Evolutionary conservation across 2,797 vertebrate genomes (phyloP).

Genomic region (Triplophysa bombifrons): DNA sequence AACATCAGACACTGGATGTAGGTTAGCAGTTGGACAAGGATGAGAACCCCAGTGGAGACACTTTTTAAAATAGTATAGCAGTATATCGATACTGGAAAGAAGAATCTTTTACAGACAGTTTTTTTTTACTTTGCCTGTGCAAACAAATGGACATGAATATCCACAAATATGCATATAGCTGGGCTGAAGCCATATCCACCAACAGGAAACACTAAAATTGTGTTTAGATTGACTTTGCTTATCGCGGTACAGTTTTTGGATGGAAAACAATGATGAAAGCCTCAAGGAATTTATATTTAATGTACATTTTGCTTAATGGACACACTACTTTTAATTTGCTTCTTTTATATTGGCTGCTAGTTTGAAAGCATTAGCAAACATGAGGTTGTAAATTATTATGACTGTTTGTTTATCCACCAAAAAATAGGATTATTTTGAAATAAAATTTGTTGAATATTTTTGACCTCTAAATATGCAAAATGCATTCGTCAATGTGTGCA

Average conservation of each 20-base stretch:
- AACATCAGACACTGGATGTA: conserved; percentile 53
- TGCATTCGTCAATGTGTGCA: too few relatives aligned
- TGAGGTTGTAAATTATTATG: neutral
- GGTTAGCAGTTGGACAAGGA: conserved; percentile 51
- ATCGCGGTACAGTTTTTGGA: neutral
- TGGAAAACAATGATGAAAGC: neutral
- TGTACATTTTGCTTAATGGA: neutral
- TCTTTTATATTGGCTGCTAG: too few relatives aligned
- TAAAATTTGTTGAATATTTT: neutral
- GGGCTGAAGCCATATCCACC: neutral
- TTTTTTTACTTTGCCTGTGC: conserved; percentile 28
- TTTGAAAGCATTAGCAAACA: neutral
- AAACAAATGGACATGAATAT: conserved; percentile 18
- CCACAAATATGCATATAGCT: conserved; percentile 9
- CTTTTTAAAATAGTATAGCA: conserved; percentile 46
- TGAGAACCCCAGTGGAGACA: conserved; percentile 53
- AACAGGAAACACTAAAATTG: neutral
- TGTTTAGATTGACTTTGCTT: conserved; percentile 19
- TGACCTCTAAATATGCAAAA: too few relatives aligned
- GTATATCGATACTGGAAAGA: conserved; percentile 38
- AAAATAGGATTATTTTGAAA: neutral
- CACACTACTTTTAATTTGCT: conserved; percentile 1
- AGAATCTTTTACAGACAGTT: conserved; percentile 44
- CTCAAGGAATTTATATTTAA: neutral
- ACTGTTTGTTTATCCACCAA: neutral